These are phyloP conservation scores for Triplophysa yarkandensis DNA, from an alignment of 2,797 vertebrate species.

Conservation along the genomic window DNA sequence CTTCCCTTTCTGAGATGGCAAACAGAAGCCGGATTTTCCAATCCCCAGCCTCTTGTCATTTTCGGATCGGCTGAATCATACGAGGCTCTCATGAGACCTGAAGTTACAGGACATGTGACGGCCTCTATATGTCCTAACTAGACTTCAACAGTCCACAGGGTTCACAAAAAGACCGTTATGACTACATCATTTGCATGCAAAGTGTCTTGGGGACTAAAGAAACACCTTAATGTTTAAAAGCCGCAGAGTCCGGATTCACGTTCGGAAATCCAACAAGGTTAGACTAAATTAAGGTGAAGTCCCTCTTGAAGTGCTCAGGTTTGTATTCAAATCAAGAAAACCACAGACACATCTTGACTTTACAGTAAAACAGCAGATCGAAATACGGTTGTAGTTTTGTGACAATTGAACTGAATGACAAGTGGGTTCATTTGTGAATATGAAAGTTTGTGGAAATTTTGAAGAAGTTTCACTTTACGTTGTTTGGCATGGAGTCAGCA, in stretches of 20 bases:
- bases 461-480: not conserved
- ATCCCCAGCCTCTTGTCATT: slow-evolving; percentile 37
- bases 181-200: slow-evolving; percentile 54
- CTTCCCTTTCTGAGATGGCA: slow-evolving; percentile 3
- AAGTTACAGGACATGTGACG: not conserved
- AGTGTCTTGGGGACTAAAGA: slow-evolving; percentile 22
- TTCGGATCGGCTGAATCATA: slow-evolving; percentile 60
- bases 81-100: slow-evolving; percentile 17
- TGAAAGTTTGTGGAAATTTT: slow-evolving; percentile 31
- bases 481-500: not conserved
- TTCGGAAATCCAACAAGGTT: slow-evolving; percentile 77
- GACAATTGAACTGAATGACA: slow-evolving; percentile 13
- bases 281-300: slow-evolving; percentile 38
- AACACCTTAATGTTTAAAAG: slow-evolving; percentile 33
- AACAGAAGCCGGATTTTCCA: slow-evolving; percentile 53
- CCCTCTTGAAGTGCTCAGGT: slow-evolving; percentile 45
- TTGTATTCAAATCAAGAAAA: slow-evolving; percentile 57
- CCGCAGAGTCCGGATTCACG: slow-evolving; percentile 79
- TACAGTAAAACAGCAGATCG: slow-evolving; percentile 50
- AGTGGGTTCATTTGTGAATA: slow-evolving; percentile 1
- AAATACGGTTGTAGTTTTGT: not conserved
- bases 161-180: slow-evolving; percentile 40
- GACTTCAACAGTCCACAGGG: not conserved
- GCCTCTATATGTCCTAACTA: slow-evolving; percentile 5
- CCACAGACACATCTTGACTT: slow-evolving; percentile 47